Conservation (phyloP, 2,888 invertebrate genomes). For the Neoitamus cyanurus region DNA sequence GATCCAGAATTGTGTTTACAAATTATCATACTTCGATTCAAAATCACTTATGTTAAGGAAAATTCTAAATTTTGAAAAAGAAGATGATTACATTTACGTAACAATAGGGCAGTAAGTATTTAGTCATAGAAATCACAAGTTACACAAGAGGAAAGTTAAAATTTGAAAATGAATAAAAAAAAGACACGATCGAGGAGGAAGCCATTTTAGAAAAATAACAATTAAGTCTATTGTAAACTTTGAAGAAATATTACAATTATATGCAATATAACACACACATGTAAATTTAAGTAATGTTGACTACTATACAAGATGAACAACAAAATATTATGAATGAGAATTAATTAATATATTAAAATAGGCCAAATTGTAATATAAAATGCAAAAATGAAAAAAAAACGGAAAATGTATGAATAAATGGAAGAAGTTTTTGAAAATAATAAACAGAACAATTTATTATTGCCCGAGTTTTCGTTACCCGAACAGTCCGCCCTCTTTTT, state of each 20-base stretch:
- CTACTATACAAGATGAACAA: conserved; percentile 37
- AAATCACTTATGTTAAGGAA: neutral
- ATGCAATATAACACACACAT: conserved; percentile 29
- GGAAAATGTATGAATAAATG: conserved; percentile 30
- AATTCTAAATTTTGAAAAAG: conserved; percentile 16
- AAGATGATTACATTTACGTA: neutral
- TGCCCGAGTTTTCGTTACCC: neutral
- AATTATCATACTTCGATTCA: conserved; percentile 3
- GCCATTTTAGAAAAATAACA: conserved; percentile 3
- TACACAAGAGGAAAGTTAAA: neutral
- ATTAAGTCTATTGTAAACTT: conserved; percentile 16
- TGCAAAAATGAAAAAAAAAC: conserved; percentile 24
- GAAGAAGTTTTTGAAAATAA: conserved; percentile 42
- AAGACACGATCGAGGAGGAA: neutral
- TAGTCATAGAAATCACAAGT: neutral
- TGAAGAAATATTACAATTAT: conserved; percentile 36
- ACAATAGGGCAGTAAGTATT: neutral
- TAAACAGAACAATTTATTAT: conserved; percentile 45
- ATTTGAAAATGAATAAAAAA: neutral
- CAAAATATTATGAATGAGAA: conserved; percentile 30
- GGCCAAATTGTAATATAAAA: conserved; percentile 45
- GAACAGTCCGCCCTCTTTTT: neutral
- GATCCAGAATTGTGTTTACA: conserved; percentile 10
- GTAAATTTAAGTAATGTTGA: conserved; percentile 40
- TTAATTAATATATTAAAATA: conserved; percentile 29